Base-by-base conservation (phyloP, 2,113 vertebrate genomes). In the Grus americana region DNA sequence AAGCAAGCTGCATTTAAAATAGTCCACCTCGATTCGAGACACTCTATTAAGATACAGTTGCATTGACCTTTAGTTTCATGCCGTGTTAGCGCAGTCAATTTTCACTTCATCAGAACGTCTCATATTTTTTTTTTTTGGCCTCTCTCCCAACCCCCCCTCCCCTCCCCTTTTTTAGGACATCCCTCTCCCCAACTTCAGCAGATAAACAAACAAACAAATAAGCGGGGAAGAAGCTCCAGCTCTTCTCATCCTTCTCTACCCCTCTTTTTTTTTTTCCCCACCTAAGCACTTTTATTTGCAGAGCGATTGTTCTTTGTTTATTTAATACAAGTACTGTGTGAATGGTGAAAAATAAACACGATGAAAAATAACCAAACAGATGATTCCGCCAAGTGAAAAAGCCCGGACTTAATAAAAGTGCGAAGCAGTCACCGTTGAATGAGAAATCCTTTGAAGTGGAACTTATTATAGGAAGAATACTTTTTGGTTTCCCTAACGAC, bases 401-500 rank as follows among this genome's bases (percentile, higher is more conserved):
- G 98, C 97, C 97, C 97, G 97, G 98, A 99, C 98, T 99, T 99
- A 98, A 99, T 99, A 99, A 99, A 99, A 99, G 98, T 98, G 98
- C 98, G 98, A 98, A 98, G 99, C 99, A 98, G 99, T 98, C 98
- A 98, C 98, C 98, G 98, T 98, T 99, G 98, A 99, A 99, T 98
- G 99, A 98, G 98, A 98, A 99, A 98, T 96, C 98, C 99, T 99
- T 99, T 99, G 99, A 99, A 99, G 99, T 99, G 98, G 98, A 99
- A 99, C 99, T 99, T 99, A 99, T 99, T 99, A 99, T 99, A 98
- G 98, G 98, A 99, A 98, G 98, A 99, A 99, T 99, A 99, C 98
- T 99, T 99, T 94, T 97, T 96, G 99, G 99, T 99, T 99, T 99
- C 99, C 99, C 98, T 99, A 99, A 99, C 99, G 98, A 99, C 99